These are phyloP conservation scores for Tryphoninae sp. DNA, from an alignment of 2,888 invertebrate species.

Conservation along the genomic window DNA sequence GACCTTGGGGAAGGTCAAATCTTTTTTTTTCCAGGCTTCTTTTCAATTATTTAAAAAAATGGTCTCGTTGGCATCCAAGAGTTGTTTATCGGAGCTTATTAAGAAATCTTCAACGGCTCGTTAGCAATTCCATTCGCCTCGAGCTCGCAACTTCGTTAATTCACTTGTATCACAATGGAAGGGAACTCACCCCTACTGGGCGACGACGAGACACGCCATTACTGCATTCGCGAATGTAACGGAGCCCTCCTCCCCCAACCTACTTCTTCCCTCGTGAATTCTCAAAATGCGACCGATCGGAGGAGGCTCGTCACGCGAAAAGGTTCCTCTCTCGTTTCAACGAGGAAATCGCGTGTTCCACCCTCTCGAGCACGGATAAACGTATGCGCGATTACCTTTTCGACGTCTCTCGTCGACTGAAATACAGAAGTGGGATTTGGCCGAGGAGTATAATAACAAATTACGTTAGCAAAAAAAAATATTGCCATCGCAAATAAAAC, in stretches of 20 bases:
- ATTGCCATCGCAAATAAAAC: no score
- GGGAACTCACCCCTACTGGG: no score
- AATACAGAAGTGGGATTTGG: no score
- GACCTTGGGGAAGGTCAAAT: no score
- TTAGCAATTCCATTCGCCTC: slow-evolving; percentile 37
- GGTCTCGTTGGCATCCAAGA: not conserved
- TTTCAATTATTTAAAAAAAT: not conserved
- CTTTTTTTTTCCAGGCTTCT: no score
- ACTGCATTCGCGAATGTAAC: slow-evolving; percentile 26
- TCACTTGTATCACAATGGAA: slow-evolving; percentile 28
- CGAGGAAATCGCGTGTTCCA: slow-evolving; percentile 42
- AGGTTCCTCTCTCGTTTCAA: slow-evolving; percentile 15
- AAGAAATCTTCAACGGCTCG: slow-evolving; percentile 14
- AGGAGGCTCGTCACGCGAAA: slow-evolving; percentile 30
- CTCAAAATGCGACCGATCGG: slow-evolving; percentile 31
- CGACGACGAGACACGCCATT: slow-evolving; percentile 21
- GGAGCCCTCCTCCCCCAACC: not conserved
- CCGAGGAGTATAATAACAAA: no score
- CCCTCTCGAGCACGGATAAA: slow-evolving; percentile 31
- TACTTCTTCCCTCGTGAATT: slow-evolving; percentile 2
- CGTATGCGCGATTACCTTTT: slow-evolving; percentile 44
- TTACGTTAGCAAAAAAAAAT: no score
- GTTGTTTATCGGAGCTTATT: slow-evolving; percentile 30
- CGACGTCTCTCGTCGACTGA: slow-evolving; percentile 20
- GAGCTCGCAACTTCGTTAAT: slow-evolving; percentile 13